Base-by-base conservation (phyloP, 2,888 invertebrate genomes). In the Thecophora atra region DNA sequence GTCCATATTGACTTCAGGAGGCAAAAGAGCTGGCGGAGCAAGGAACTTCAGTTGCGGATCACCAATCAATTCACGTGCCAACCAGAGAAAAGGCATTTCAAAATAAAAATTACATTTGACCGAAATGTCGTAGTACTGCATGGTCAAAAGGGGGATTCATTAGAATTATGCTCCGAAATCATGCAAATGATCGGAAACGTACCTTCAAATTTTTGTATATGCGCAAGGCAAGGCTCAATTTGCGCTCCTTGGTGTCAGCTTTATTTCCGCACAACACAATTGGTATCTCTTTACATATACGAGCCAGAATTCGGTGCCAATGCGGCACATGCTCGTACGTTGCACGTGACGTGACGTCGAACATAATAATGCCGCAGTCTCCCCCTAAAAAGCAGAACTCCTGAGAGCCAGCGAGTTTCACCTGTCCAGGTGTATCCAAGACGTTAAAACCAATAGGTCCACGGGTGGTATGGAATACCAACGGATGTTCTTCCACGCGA, bases 41-140 rank as follows among this genome's bases (percentile, higher is more conserved):
- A 98, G 98, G 87, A 99, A 99, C 87, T 99, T 99, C 73, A 99
- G 88, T 88, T 99, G 99, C 73, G 99, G 96, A 88, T 99, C 99
- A 77, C 99, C 99, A 82, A 99, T 97, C 82, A 99, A 88, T 87
- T 99, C 99, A 79, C 99, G 92, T 65, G 98, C 99, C 85, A 99
- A 88, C 98, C 99, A 99, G 79, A 99, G 90, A 93, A 99, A 99
- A 28, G 99, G 99, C 87, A 99, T 99, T 86, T 99, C 99, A 81
- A 99, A 99, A 89, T 99, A 99, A 91, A 99, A 99, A 89, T 99
- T 99, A 81, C 97, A 97, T 88, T 99, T 99, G 54, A 99, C 99
- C 80, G 98, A 98, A 87, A 99, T 99, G 86, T 99, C 99, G 86
- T 99, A 99, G 91, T 99, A 99, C 97, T 99, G 89, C 52, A 91